Base-by-base conservation (phyloP, 2,113 vertebrate species). In the Jaculus jaculus region DNA sequence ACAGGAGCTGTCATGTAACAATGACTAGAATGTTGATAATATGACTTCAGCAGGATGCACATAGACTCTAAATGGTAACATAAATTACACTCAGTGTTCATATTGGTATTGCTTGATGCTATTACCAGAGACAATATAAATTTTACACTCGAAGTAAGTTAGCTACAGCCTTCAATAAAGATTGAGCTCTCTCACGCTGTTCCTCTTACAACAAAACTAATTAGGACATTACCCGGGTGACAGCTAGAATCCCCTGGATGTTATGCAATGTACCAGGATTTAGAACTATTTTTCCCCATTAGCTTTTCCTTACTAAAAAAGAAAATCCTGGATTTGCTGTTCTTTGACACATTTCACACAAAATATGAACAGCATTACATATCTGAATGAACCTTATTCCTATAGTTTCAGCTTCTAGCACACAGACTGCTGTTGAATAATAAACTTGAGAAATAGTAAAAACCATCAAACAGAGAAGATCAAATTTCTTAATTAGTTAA, bases 101-200 rank as follows among this genome's bases (percentile, higher is more conserved):
- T 93, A 92, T 42, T 89, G 37, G 21, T 82, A 28, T 85, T 77
- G 83, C 84, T 91, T 97, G 82, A 93, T 97, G 79, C 87, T 97
- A 92, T 96, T 97, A 96, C 34, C 94, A 90, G 97, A 97, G 78
- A 82, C 89, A 96, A 42, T 96, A 97, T 96, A 94, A 96, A 96
- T 97, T 97, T 92, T 94, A 63, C 84, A 93, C 78, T 69, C n/a
- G 39, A 80, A 96, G 88, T 32, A 74, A 92, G 91, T 87, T 95
- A 95, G 91, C 79, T 96, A 78, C 54, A 81, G 73, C 95, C 82
- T 75, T 87, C 88, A 89, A 84, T 96, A 96, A 90, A 94, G 73
- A 87, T 47, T 12, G n/a, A 26, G 10, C 13, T 95, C 21, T 91
- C 23, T 94, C 58, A 34, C 6, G 6, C 93, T 92, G 42, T 63